Conservation (phyloP, 2,113 vertebrate genomes). For the Solenodon paradoxus region DNA sequence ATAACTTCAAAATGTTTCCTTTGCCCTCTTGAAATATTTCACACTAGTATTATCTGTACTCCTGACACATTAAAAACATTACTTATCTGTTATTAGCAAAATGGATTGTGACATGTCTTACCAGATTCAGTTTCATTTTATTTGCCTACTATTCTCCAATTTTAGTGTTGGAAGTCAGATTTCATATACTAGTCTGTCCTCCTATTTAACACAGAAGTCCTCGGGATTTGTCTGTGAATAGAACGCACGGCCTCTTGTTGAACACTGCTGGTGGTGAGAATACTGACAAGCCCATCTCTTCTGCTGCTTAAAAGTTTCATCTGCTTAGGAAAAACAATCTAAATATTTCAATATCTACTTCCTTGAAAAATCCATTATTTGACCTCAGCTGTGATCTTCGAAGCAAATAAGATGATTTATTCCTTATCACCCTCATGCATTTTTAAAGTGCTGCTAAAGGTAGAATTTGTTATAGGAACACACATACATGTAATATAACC, state of each 20-base stretch:
- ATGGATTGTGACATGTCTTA: neutral
- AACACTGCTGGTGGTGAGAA: neutral
- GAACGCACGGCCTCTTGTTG: neutral
- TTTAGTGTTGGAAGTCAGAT: neutral
- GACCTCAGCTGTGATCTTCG: neutral
- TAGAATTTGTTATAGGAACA: neutral
- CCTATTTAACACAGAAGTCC: neutral
- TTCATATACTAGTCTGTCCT: neutral
- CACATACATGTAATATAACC: neutral
- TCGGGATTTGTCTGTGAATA: neutral
- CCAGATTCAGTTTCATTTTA: neutral
- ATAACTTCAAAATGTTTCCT: neutral
- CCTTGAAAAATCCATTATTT: too few relatives aligned
- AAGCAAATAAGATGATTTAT: constrained; percentile 41
- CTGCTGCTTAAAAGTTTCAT: neutral
- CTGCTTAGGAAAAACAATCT: neutral
- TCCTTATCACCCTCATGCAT: neutral
- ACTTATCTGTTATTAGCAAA: neutral
- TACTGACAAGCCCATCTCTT: neutral
- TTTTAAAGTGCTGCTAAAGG: neutral
- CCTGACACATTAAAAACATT: neutral
- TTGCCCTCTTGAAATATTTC: neutral
- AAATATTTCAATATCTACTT: constrained; percentile 14
- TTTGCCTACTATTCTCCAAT: neutral
- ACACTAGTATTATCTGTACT: neutral